Conservation (phyloP, 1,140 invertebrate species). For the Gryllus bimaculatus region DNA sequence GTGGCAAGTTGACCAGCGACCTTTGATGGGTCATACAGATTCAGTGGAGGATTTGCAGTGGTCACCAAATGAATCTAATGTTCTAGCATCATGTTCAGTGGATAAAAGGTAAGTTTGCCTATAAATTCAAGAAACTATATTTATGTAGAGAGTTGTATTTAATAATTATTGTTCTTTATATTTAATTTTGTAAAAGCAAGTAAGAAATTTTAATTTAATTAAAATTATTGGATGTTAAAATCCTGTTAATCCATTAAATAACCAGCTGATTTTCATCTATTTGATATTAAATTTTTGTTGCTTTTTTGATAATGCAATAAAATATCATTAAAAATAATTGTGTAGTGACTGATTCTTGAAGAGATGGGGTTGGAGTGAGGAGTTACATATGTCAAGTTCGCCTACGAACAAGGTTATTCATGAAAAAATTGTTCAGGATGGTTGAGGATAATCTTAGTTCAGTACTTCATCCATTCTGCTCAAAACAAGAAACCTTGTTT, state of each 20-base stretch:
- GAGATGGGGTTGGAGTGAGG: not conserved
- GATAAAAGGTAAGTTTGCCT: slow-evolving; percentile 57
- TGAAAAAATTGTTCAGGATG: too few species aligned
- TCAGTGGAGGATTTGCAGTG: slow-evolving; percentile 98
- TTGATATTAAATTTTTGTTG: not conserved
- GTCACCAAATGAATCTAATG: slow-evolving; percentile 92
- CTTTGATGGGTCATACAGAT: slow-evolving; percentile 74
- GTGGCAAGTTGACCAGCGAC: slow-evolving; percentile 84
- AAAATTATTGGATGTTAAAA: not conserved
- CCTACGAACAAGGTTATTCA: too few species aligned
- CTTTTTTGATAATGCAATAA: not conserved
- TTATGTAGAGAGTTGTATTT: not conserved
- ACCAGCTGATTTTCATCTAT: not conserved
- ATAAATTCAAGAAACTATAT: not conserved
- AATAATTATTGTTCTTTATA: not conserved
- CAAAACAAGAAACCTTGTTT: too few species aligned
- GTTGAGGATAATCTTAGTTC: too few species aligned
- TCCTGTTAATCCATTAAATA: not conserved
- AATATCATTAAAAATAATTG: too few species aligned
- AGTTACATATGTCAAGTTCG: not conserved
- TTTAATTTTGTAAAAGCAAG: not conserved
- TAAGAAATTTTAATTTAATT: not conserved
- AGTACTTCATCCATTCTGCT: too few species aligned
- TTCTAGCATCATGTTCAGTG: slow-evolving; percentile 91
- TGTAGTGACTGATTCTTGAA: not conserved